Evolutionary conservation across 1,140 invertebrate genomes (phyloP), one percentile per base, ranked within the genome.

Genomic region (Anastatus disparis): DNA sequence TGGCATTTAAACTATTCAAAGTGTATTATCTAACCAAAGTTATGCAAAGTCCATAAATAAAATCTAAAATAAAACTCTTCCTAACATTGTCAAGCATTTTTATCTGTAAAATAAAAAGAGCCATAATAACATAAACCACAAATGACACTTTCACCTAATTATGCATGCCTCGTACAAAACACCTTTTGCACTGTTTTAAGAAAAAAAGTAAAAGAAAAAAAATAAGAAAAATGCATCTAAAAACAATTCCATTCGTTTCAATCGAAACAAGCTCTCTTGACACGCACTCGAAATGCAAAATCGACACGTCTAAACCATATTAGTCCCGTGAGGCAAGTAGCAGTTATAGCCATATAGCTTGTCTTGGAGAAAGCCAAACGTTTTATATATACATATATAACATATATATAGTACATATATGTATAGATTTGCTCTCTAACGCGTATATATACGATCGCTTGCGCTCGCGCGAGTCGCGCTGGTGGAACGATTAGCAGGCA

Each of bases 401-500:
- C n/a, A n/a, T n/a, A n/a, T n/a, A n/a, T n/a, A n/a, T n/a, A n/a
- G n/a, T n/a, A n/a, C n/a, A n/a, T n/a, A n/a, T n/a, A n/a, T n/a
- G n/a, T n/a, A n/a, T n/a, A n/a, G n/a, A n/a, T n/a, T n/a, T n/a
- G n/a, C n/a, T n/a, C n/a, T n/a, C n/a, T n/a, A n/a, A n/a, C n/a
- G n/a, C n/a, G n/a, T n/a, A n/a, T n/a, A n/a, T n/a, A n/a, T n/a
- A n/a, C n/a, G n/a, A n/a, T n/a, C 52, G 61, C 27, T 35, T 24
- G 53, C 15, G 27, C 53, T 38, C 50, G 22, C 46, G 44, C 52
- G 62, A 64, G 40, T 50, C 27, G 46, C 71, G 63, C 40, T 63
- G 20, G 24, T 46, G 31, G n/a, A 40, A 58, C 63, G 70, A 74
- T 72, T 74, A 65, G 61, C 71, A 40, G 72, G 27, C 52, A 35